Evolutionary conservation across 2,113 vertebrate species (phyloP), one percentile per base, ranked within the genome.

Genomic region (Microtus oregoni): DNA sequence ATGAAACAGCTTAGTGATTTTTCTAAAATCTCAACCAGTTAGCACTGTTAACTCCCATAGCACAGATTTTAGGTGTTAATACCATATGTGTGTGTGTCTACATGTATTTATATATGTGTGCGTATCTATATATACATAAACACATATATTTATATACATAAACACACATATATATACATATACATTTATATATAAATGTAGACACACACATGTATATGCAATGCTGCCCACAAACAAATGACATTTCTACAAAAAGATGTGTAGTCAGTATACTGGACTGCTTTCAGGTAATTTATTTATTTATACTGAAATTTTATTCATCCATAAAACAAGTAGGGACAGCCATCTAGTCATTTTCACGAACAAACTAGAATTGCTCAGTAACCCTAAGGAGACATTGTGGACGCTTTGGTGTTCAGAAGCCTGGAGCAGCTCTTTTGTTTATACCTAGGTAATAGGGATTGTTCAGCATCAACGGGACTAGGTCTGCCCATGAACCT

Each of bases 361-460:
- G 50, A 88, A 44, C 44, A 86, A 94, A 87, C 92, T 86, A 90
- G 76, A 90, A 95, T 67, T 92, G 72, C 58, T 93, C 55, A 67
- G 61, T 72, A 93, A 90, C 50, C 38, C 65, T 1, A 26, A 87
- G 63, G 75, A 94, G 58, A 72, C 61, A 24, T 52, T 55, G 32
- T 79, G 22, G 20, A 58, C n/a, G 76, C 12, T 90, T 83, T 75
- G 17, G 30, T 70, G 83, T 65, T 77, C 50, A 78, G 86, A 91
- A 72, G 17, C 22, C 52, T 55, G 68, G 65, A 61, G 67, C 81
- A 72, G 86, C 67, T 77, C 50, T 92, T 88, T 88, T 73, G 30
- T 92, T 20, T 87, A 79, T 41, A 92, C 38, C 28, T 19, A 24
- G 2, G 5, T 75, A 73, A 58, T 81, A 76, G n/a, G 20, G 78